These are phyloP conservation scores for Monodelphis domestica DNA, from an alignment of 2,797 vertebrate genomes.

Conservation along the genomic window DNA sequence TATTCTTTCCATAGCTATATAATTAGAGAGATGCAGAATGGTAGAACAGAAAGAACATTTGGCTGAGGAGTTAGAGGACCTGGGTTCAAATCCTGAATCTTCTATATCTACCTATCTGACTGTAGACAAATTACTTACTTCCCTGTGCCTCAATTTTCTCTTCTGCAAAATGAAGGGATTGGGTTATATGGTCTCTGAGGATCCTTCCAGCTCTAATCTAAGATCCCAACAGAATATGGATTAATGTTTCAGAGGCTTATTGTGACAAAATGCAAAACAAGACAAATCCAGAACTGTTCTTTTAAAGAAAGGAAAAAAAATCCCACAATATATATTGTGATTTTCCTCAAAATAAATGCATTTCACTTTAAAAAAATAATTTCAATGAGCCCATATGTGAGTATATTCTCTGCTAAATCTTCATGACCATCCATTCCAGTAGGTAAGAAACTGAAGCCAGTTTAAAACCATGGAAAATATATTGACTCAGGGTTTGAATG, in stretches of 20 bases:
- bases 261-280: slow-evolving; percentile 14
- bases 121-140: not conserved
- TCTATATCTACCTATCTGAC: not conserved
- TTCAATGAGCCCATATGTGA: not conserved
- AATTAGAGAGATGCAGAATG: not conserved
- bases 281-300: slow-evolving; percentile 25
- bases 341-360: slow-evolving; percentile 30
- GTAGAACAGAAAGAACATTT: not conserved
- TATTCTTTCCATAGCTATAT: not conserved
- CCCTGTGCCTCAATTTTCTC: not conserved
- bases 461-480: slow-evolving; percentile 68
- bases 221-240: slow-evolving; percentile 19
- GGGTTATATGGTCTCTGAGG: not conserved
- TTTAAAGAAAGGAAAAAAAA: slow-evolving; percentile 43
- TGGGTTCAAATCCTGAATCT: not conserved
- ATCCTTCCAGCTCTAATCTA: not conserved
- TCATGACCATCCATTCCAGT: slow-evolving; percentile 22
- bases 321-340: slow-evolving; percentile 18
- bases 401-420: slow-evolving; percentile 37
- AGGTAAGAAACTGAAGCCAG: slow-evolving; percentile 55
- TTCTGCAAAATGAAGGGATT: not conserved
- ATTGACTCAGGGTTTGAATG: slow-evolving; percentile 72
- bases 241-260: slow-evolving; percentile 18
- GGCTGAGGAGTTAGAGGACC: not conserved
- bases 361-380: slow-evolving; percentile 21